These are phyloP conservation scores for Avahi laniger DNA, from an alignment of 2,797 vertebrate species.

Conservation along the genomic window DNA sequence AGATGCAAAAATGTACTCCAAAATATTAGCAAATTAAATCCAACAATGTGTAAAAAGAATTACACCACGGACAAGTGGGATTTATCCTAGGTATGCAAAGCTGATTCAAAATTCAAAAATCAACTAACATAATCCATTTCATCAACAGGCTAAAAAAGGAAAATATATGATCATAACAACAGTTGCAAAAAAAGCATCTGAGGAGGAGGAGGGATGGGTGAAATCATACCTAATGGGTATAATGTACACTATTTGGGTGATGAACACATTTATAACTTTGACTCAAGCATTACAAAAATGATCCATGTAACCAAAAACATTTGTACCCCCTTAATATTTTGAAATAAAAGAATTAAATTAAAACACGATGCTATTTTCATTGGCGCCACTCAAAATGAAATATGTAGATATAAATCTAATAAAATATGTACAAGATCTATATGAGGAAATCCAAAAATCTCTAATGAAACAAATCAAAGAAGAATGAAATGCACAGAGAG, in stretches of 20 bases:
- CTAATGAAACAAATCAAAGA: neutral
- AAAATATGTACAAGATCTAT: neutral
- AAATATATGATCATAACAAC: neutral
- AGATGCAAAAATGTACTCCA: neutral
- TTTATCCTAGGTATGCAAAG: neutral
- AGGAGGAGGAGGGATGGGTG: too few relatives aligned
- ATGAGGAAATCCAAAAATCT: neutral
- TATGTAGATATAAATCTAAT: neutral
- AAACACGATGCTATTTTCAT: neutral
- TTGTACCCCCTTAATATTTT: neutral
- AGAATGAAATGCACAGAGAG: neutral
- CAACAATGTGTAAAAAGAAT: neutral
- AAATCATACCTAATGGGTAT: too few relatives aligned
- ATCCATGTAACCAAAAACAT: neutral
- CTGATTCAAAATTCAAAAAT: neutral
- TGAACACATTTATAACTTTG: too few relatives aligned
- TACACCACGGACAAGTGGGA: neutral
- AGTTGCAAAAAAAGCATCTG: neutral
- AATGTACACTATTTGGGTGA: too few relatives aligned
- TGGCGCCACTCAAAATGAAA: neutral
- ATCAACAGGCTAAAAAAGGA: neutral
- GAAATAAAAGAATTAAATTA: neutral
- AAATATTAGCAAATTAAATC: neutral
- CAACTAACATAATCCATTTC: neutral
- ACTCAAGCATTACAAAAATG: neutral